A percentile compares a stretch with the other conserved stretches of the same genome.
These are phyloP conservation scores for Nomada fabriciana DNA, from an alignment of 2,888 invertebrate genomes.

Conservation along the genomic window DNA sequence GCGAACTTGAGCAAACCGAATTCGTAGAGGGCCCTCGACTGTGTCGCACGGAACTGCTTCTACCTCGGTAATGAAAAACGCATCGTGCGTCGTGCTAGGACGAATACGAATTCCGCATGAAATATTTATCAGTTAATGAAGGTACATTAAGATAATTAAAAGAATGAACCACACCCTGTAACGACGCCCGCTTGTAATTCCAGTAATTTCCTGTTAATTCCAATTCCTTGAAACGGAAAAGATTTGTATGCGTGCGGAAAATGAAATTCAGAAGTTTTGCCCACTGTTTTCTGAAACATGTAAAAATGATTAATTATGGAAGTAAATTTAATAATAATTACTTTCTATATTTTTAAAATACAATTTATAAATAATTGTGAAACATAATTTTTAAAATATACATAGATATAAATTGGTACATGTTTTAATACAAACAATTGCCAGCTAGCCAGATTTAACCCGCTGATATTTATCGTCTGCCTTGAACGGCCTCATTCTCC, in stretches of 20 bases:
- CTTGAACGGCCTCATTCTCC: constrained; percentile 23
- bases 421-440: neutral
- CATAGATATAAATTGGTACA: too few species aligned
- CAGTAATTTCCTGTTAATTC: neutral
- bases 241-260: neutral
- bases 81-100: neutral
- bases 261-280: neutral
- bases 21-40: neutral
- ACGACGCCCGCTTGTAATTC: constrained; percentile 34
- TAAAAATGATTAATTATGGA: neutral
- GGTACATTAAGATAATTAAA: constrained; percentile 46
- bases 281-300: neutral
- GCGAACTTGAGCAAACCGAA: neutral
- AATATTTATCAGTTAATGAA: constrained; percentile 40
- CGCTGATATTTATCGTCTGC: constrained; percentile 3
- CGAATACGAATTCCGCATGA: neutral
- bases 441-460: neutral
- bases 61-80: constrained; percentile 11
- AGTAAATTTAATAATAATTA: too few species aligned
- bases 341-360: too few species aligned
- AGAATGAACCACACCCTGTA: constrained; percentile 38
- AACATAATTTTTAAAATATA: too few species aligned
- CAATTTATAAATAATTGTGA: too few species aligned
- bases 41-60: neutral
- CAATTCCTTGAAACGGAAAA: neutral